Evolutionary conservation across 2,888 invertebrate genomes (phyloP).

Genomic region (Buathra laborator): DNA sequence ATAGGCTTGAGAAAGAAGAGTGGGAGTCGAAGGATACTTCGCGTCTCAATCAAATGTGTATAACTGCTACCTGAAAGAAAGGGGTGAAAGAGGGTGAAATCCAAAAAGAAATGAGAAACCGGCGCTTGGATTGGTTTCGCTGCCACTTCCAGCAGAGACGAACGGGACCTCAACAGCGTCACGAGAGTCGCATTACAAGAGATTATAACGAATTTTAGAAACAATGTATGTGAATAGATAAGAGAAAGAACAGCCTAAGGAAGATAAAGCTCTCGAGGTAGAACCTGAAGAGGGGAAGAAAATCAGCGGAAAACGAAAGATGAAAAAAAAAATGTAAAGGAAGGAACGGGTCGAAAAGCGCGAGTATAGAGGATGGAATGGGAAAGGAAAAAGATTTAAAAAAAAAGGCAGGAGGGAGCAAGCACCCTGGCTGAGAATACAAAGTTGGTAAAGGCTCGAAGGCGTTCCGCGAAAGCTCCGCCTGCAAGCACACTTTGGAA

Average conservation of each 20-base stretch:
- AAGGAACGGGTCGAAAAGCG: slow-evolving; percentile 61
- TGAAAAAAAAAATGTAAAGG: slow-evolving; percentile 39
- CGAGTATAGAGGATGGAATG: slow-evolving; percentile 49
- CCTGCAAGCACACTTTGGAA: slow-evolving; percentile 80
- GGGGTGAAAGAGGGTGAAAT: slow-evolving; percentile 2
- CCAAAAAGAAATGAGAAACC: not conserved
- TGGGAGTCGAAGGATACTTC: slow-evolving; percentile 58
- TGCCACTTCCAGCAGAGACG: not conserved
- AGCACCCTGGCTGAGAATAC: slow-evolving; percentile 40
- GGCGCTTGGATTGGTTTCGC: not conserved
- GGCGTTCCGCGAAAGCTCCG: slow-evolving; percentile 82
- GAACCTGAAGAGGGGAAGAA: slow-evolving; percentile 34
- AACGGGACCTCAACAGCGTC: not conserved
- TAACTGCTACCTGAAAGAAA: slow-evolving; percentile 44
- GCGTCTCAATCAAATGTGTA: slow-evolving; percentile 52
- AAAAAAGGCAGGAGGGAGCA: slow-evolving; percentile 47
- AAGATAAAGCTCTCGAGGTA: not conserved
- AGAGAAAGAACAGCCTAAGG: not conserved
- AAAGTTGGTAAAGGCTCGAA: slow-evolving; percentile 68
- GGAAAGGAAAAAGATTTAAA: slow-evolving; percentile 49
- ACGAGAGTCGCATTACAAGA: no score
- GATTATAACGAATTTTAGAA: no score
- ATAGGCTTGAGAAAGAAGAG: slow-evolving; percentile 27
- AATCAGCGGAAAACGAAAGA: slow-evolving; percentile 48
- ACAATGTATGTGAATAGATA: no score